These are phyloP conservation scores for Coturnix japonica DNA, from an alignment of 2,113 vertebrate genomes.

Conservation along the genomic window DNA sequence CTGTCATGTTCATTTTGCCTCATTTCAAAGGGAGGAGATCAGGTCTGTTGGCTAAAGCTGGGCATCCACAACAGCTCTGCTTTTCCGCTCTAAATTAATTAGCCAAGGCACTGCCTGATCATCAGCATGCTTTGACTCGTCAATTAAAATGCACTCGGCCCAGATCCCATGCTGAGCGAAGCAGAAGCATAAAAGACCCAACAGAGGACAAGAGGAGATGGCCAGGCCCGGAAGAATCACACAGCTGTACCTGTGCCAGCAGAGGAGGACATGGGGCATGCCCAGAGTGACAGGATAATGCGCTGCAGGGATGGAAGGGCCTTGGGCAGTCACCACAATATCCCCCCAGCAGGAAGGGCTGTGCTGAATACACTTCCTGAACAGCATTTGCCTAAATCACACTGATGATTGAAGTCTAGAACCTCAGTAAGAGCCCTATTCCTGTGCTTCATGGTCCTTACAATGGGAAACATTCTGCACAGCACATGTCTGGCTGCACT, in stretches of 20 bases:
- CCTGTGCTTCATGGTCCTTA: neutral
- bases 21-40: conserved; percentile 19
- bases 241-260: neutral
- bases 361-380: neutral
- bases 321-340: neutral
- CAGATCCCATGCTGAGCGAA: neutral
- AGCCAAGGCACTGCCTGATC: conserved; percentile 37
- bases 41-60: neutral
- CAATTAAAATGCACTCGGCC: conserved; percentile 50
- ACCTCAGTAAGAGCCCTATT: rapidly evolving
- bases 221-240: neutral
- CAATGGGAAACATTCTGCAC: neutral
- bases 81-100: conserved; percentile 41
- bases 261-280: neutral
- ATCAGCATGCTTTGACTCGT: neutral
- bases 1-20: conserved; percentile 6
- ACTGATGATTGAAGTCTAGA: neutral
- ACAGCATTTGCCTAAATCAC: rapidly evolving
- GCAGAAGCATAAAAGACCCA: neutral
- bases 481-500: neutral
- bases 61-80: neutral
- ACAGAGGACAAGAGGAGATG: neutral
- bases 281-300: neutral
- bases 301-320: neutral
- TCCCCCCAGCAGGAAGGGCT: rapidly evolving